Conservation (phyloP, 1,140 invertebrate species). For the Lutraria rhynchaena region DNA sequence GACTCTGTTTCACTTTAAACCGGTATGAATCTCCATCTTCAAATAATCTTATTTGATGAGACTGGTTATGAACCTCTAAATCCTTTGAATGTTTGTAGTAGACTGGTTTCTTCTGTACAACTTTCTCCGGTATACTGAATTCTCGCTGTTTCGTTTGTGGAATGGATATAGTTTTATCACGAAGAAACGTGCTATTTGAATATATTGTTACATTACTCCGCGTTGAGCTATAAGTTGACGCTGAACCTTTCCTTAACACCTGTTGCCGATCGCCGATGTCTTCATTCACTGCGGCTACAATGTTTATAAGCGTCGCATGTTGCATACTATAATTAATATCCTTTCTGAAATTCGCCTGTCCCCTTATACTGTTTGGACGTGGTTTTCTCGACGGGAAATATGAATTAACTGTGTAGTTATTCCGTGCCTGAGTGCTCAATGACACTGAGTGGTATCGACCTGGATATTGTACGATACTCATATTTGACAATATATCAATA, state of each 20-base stretch:
- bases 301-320: constrained; percentile 55
- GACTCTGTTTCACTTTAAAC: constrained; percentile 6
- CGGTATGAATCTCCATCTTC: not conserved
- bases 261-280: not conserved
- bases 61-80: constrained; percentile 17
- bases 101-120: constrained; percentile 49
- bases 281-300: constrained; percentile 56
- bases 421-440: not conserved
- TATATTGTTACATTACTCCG: constrained; percentile 4
- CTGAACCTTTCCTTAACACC: constrained; percentile 4
- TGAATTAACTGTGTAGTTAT: constrained; percentile 21
- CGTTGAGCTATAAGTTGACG: not conserved
- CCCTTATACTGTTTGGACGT: constrained; percentile 15
- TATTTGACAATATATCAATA: not conserved
- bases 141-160: constrained; percentile 32
- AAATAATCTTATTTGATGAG: not conserved
- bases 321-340: constrained; percentile 51
- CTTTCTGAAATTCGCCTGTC: constrained; percentile 17
- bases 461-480: constrained; percentile 1
- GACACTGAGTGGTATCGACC: not conserved
- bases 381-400: constrained; percentile 20
- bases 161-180: constrained; percentile 45
- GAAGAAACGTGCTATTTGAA: constrained; percentile 21
- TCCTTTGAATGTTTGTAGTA: constrained; percentile 58
- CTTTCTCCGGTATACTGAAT: constrained; percentile 37